Evolutionary conservation across 2,113 vertebrate genomes (phyloP).

Genomic region (Amphiprion ocellaris): DNA sequence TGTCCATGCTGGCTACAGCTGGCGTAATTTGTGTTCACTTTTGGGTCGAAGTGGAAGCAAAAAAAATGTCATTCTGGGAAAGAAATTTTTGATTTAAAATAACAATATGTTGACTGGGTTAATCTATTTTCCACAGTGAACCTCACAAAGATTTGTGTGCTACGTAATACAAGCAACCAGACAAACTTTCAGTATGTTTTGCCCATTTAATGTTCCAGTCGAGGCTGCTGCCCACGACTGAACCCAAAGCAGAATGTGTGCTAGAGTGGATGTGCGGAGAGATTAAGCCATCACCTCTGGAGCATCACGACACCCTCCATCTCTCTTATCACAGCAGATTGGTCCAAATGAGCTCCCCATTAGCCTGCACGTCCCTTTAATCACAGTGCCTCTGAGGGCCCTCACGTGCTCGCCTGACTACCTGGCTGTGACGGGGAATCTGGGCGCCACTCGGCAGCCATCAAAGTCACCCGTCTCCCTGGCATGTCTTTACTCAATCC

Average conservation of each 20-base stretch:
- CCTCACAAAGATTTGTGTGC: background rate
- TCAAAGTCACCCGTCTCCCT: conserved; percentile 23
- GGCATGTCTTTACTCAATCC: conserved; percentile 37
- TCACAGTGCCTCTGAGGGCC: conserved; percentile 54
- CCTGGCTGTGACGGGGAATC: conserved; percentile 39
- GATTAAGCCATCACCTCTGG: conserved; percentile 60
- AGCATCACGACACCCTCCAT: conserved; percentile 46
- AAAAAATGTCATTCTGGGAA: background rate
- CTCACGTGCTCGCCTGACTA: conserved; percentile 1
- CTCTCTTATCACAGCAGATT: conserved; percentile 65
- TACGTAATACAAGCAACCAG: background rate
- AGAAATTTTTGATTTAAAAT: background rate
- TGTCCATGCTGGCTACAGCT: background rate
- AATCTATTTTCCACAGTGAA: background rate
- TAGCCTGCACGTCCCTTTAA: conserved; percentile 67
- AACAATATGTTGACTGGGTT: background rate
- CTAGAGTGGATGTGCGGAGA: conserved; percentile 30
- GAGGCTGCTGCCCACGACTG: conserved; percentile 20
- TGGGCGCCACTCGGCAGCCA: conserved; percentile 12
- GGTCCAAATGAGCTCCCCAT: conserved; percentile 68
- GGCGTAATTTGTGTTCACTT: conserved; percentile 1
- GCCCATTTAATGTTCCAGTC: background rate
- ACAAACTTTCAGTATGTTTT: background rate
- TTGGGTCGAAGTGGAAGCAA: background rate
- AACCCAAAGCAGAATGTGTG: conserved; percentile 29